Base-by-base conservation (phyloP, 2,113 vertebrate species). In the Chionodraco myersi region DNA sequence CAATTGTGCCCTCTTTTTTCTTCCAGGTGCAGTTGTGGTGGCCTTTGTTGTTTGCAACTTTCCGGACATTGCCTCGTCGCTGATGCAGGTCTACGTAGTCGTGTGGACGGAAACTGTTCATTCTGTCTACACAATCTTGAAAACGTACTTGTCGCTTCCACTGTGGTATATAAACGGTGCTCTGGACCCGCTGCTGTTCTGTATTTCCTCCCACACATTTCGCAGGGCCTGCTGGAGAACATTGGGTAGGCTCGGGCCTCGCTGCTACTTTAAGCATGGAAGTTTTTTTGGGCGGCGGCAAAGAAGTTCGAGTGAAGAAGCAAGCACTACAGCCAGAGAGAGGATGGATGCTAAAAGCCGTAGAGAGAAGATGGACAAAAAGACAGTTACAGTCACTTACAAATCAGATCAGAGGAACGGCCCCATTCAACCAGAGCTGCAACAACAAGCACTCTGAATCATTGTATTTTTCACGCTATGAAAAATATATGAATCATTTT, bases 21-120 rank as follows among this genome's bases (percentile, higher is more conserved):
- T 86, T 89, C 11, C 84, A 95, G 94, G 95, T 52, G 94, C 93
- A 34, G 94, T 94, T 0, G 85, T 95, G 58, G 88, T 93, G 68
- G 93, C 92, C 18, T 96, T 96, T 74, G 94, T 96, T 70, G 70
- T 95, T 47, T 95, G 92, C 83, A 95, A 95, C 85, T 96, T 95
- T 72, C 95, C 93, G 0, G 95, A 96, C 80, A 94, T 95, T 3
- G 92, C 93, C 6, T 95, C 95, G 0, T 95, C 93, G 0, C 88
- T 95, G 75, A 95, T 95, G 95, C 94, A 95, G 75, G 92, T 95
- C 12, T 95, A 95, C 5, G 86, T 93, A 58, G 84, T 92, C 1
- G 91, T 92, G 53, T 95, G 94, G 95, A 93, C 94, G 0, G 85
- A 93, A 52, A 92, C 87, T 0, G 84, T 95, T 65, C 87, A 85